phyloP scores from a whole-genome alignment of 2,113 vertebrate genomes.

The Gavialis gangeticus region DNA sequence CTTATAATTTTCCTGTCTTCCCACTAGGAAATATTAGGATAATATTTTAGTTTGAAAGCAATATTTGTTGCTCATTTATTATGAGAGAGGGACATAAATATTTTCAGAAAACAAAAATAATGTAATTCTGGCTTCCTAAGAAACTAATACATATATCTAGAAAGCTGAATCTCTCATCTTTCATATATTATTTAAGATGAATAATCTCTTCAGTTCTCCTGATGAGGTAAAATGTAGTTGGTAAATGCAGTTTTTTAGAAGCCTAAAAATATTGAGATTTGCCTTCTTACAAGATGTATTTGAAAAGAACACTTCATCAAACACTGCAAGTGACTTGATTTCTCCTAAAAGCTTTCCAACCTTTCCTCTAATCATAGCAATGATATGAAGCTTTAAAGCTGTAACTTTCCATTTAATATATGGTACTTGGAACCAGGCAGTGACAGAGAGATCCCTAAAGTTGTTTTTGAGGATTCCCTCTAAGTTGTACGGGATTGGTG shows the following conservation, averaged over 20 bases:
- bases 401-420: slow-evolving; percentile 9
- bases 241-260: background rate
- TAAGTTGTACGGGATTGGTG: background rate
- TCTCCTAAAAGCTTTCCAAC: slow-evolving; percentile 28
- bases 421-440: background rate
- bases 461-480: background rate
- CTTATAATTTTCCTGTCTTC: background rate
- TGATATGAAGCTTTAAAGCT: background rate
- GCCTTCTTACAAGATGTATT: background rate
- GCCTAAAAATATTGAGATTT: slow-evolving; percentile 16
- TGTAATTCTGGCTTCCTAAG: background rate
- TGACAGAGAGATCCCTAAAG: background rate
- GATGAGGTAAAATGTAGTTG: slow-evolving; percentile 18
- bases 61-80: background rate
- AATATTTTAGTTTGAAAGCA: background rate
- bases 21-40: background rate
- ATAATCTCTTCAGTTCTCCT: background rate
- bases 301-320: slow-evolving; percentile 34
- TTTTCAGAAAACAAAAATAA: background rate
- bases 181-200: slow-evolving; percentile 5
- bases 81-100: background rate
- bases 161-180: slow-evolving; percentile 12
- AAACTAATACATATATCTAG: background rate
- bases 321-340: background rate
- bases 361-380: background rate